Base-by-base conservation (phyloP, 2,797 vertebrate genomes). In the Oryzias sinensis region DNA sequence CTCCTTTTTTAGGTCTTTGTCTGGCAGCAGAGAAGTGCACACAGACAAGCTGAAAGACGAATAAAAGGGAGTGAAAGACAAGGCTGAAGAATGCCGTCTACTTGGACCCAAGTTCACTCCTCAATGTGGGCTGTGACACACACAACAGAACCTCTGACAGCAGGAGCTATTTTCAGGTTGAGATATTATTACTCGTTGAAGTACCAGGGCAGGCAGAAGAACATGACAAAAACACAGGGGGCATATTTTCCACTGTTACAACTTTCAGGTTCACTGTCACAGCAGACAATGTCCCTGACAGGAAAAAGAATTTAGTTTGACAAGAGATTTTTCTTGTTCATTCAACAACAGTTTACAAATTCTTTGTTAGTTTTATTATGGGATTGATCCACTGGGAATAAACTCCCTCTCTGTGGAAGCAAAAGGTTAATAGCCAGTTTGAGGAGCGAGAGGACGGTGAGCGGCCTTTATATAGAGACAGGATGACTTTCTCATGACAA, bases 171-270 rank as follows among this genome's bases (percentile, higher is more conserved):
- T 91, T 87, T 83, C 70, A 88, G 88, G 41, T 50, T 16, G 51
- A 45, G 81, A 80, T 89, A 88, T 81, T 87, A 85, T 89, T 91
- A 87, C 77, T 80, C 68, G 76, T 62, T 82, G 72, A 84, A 86
- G 89, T 83, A 76, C 70, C 81, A 79, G 40, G 29, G 0, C 58
- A 72, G 70, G 69, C 54, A 72, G 62, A 75, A 70, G 76, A 77
- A 68, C 62, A 64, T 44, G 66, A 82, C 79, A 84, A 80, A 80
- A 73, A 74, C 78, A 78, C 67, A 42, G 48, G 76, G 69, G 77
- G 56, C 24, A 70, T 83, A 60, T 76, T 76, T 68, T 41, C 22
- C 17, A 27, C 49, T 50, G 62, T 53, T 70, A 48, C 43, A 62
- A 50, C 77, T 70, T 50, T 33, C 22, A 64, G 64, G 59, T 50